Conservation (phyloP, 1,140 invertebrate genomes). For the Lepidurus couesii region DNA sequence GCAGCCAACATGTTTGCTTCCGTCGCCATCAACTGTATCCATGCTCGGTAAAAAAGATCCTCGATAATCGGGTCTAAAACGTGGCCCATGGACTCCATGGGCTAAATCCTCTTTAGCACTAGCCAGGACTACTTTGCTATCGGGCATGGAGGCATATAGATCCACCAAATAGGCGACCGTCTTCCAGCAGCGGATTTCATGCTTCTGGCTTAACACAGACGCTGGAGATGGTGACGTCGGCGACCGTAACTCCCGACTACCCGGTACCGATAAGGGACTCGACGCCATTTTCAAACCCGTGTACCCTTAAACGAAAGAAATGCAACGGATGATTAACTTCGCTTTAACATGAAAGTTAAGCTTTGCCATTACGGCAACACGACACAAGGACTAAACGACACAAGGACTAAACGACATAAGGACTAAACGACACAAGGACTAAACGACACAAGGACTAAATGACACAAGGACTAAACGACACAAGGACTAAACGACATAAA, state of each 20-base stretch:
- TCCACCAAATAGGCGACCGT: conserved; percentile 88
- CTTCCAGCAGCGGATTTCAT: conserved; percentile 70
- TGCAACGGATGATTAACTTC: too few species aligned
- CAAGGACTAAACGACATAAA: too few species aligned
- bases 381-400: too few species aligned
- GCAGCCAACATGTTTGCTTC: background rate
- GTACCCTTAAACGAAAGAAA: background rate
- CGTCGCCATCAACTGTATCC: background rate
- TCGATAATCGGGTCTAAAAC: conserved; percentile 14
- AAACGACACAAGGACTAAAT: too few species aligned
- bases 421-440: too few species aligned
- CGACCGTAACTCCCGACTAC: background rate
- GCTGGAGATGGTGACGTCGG: background rate
- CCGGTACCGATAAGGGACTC: background rate
- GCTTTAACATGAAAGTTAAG: too few species aligned
- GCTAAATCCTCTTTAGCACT: conserved; percentile 22
- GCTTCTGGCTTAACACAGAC: background rate
- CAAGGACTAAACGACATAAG: too few species aligned
- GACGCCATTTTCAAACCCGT: background rate
- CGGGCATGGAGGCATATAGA: conserved; percentile 87
- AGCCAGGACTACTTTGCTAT: conserved; percentile 75
- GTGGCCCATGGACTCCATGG: conserved; percentile 20
- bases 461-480: too few species aligned
- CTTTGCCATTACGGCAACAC: too few species aligned
- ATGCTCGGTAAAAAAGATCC: background rate